A percentile compares a stretch with the other conserved stretches of the same genome.
phyloP scores from a whole-genome alignment of 1,140 invertebrate species.

The Sitobion miscanthi region DNA sequence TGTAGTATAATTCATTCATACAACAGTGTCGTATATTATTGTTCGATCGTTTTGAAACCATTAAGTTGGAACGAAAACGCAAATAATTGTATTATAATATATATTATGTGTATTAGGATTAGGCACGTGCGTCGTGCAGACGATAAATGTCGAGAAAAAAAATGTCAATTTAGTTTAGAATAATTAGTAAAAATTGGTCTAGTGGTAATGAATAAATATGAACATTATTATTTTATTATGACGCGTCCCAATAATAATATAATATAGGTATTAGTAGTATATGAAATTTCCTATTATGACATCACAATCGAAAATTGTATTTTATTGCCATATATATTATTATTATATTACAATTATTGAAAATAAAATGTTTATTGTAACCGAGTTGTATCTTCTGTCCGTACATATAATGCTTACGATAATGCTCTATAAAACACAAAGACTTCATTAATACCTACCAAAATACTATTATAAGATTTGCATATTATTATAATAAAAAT shows the following conservation, averaged over 20 bases:
- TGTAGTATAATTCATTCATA: background rate
- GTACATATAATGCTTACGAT: too few relatives aligned
- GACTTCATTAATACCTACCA: too few relatives aligned
- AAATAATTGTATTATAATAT: background rate
- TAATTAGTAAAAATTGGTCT: too few relatives aligned
- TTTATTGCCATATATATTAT: background rate
- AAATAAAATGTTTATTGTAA: slow-evolving; percentile 4
- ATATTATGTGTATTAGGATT: background rate
- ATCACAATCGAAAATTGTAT: background rate
- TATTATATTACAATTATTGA: background rate
- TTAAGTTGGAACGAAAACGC: background rate
- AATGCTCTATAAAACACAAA: too few relatives aligned
- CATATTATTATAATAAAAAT: too few relatives aligned
- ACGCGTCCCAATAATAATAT: background rate
- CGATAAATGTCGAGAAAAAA: too few relatives aligned
- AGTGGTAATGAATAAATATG: too few relatives aligned
- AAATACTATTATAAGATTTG: too few relatives aligned
- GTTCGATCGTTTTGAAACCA: background rate
- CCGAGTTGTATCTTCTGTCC: background rate
- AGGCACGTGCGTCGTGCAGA: background rate
- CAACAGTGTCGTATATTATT: background rate
- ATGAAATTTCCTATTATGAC: background rate
- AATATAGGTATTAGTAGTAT: too few relatives aligned
- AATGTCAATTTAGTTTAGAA: too few relatives aligned
- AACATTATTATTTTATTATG: too few relatives aligned